Percentiles rank a stretch among this genome's conserved stretches.
These are phyloP conservation scores for Nemurella pictetii DNA, from an alignment of 2,888 invertebrate species.

Conservation along the genomic window DNA sequence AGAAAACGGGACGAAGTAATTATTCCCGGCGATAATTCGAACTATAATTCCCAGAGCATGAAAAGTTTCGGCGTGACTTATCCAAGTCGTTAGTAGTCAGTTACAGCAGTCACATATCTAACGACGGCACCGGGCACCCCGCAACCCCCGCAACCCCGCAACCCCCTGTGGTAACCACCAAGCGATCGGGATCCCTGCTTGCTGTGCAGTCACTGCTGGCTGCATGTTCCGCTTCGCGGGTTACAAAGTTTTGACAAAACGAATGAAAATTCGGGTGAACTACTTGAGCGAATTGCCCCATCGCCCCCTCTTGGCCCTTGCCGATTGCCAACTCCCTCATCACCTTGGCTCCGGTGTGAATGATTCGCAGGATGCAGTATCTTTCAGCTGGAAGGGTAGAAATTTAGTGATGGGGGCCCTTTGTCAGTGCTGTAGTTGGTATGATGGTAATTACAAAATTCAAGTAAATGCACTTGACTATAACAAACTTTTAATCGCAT, in stretches of 20 bases:
- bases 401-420: too few relatives aligned
- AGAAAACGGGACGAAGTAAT: background rate
- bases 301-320: too few relatives aligned
- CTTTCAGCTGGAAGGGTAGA: too few relatives aligned
- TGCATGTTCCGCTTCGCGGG: slow-evolving; percentile 25
- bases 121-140: background rate
- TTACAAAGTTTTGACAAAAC: slow-evolving; percentile 4
- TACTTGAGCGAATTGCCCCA: background rate
- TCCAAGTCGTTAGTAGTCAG: slow-evolving; percentile 37
- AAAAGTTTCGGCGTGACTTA: slow-evolving; percentile 21
- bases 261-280: background rate
- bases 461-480: too few relatives aligned
- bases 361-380: too few relatives aligned
- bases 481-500: too few relatives aligned
- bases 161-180: slow-evolving; percentile 37
- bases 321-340: background rate
- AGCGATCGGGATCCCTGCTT: background rate
- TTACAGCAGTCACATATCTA: slow-evolving; percentile 24
- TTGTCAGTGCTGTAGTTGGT: too few relatives aligned
- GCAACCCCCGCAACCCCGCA: too few relatives aligned
- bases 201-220: slow-evolving; percentile 39
- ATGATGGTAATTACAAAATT: too few relatives aligned
- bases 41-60: slow-evolving; percentile 14
- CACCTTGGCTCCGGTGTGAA: too few relatives aligned
- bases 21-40: slow-evolving; percentile 10